These are phyloP conservation scores for Platygyra sinensis DNA, from an alignment of 64 coral and sea anemone genomes.

Conservation along the genomic window DNA sequence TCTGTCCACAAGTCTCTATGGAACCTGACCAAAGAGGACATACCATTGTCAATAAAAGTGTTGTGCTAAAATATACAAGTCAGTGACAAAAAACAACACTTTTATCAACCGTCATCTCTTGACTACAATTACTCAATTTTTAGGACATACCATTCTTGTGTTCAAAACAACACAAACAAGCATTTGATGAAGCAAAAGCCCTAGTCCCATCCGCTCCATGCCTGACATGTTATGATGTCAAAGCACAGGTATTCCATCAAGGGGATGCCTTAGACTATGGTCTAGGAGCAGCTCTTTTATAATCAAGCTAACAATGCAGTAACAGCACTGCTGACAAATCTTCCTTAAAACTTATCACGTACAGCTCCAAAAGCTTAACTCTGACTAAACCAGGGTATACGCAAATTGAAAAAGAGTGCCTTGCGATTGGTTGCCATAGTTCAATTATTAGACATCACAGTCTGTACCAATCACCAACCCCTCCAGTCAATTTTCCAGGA, in stretches of 20 bases:
- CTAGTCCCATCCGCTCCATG: conserved; percentile 40
- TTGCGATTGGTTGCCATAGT: conserved; percentile 11
- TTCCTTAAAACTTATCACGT: background rate
- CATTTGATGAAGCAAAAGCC: conserved; percentile 37
- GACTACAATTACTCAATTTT: too few species aligned
- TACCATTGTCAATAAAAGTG: too few species aligned
- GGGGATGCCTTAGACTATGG: conserved; percentile 29
- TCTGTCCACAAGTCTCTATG: conserved; percentile 31
- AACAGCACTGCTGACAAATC: background rate
- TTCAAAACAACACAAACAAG: conserved; percentile 30
- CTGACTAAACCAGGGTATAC: background rate
- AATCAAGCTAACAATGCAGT: background rate
- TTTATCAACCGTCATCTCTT: too few species aligned
- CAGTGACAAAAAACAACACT: too few species aligned
- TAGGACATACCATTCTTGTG: conserved; percentile 26
- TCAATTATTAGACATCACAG: conserved; percentile 13
- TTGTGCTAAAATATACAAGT: too few species aligned
- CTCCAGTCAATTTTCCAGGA: too few species aligned
- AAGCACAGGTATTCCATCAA: conserved; percentile 24
- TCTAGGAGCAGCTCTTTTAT: conserved; percentile 6
- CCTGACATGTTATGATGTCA: conserved; percentile 20
- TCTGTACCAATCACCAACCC: conserved; percentile 20
- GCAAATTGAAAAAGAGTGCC: conserved; percentile 10
- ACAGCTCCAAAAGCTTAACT: conserved; percentile 29
- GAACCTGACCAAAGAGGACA: conserved; percentile 13